These are phyloP conservation scores for Crocodylus rhombifer DNA, from an alignment of 2,797 vertebrate species.

Conservation along the genomic window DNA sequence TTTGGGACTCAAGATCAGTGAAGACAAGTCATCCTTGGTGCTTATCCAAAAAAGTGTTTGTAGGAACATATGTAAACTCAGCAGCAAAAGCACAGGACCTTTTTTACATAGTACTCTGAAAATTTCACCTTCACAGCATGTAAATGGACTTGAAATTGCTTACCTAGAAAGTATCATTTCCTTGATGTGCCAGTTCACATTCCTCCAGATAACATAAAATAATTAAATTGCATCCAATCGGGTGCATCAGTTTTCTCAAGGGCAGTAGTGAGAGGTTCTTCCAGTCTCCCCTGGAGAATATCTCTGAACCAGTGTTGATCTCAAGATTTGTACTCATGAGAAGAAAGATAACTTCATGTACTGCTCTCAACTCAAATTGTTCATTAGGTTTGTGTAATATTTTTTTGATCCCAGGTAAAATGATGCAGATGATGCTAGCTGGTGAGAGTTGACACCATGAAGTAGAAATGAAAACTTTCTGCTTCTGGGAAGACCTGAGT, in stretches of 20 bases:
- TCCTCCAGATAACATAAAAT: too few relatives aligned
- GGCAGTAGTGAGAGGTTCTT: not conserved
- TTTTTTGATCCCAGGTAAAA: too few relatives aligned
- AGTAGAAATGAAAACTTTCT: not conserved
- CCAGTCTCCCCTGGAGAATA: too few relatives aligned
- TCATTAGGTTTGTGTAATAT: too few relatives aligned
- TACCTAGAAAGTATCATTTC: not conserved
- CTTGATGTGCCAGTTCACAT: not conserved
- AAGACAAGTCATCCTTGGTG: not conserved
- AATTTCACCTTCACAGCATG: too few relatives aligned
- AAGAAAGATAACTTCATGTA: too few relatives aligned
- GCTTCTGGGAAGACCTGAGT: not conserved
- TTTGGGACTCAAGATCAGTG: conserved; percentile 20
- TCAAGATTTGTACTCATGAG: too few relatives aligned
- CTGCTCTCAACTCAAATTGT: too few relatives aligned
- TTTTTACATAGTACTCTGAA: too few relatives aligned
- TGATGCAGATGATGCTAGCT: too few relatives aligned
- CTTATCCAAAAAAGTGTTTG: conserved; percentile 16
- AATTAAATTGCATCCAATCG: not conserved
- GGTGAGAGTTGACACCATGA: too few relatives aligned
- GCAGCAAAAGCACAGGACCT: not conserved
- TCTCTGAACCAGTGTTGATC: too few relatives aligned
- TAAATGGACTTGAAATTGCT: not conserved
- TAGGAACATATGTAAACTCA: conserved; percentile 21
- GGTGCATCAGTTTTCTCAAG: not conserved